Evolutionary conservation across 2,888 invertebrate species (phyloP).

Genomic region (Aleiodes alternator): DNA sequence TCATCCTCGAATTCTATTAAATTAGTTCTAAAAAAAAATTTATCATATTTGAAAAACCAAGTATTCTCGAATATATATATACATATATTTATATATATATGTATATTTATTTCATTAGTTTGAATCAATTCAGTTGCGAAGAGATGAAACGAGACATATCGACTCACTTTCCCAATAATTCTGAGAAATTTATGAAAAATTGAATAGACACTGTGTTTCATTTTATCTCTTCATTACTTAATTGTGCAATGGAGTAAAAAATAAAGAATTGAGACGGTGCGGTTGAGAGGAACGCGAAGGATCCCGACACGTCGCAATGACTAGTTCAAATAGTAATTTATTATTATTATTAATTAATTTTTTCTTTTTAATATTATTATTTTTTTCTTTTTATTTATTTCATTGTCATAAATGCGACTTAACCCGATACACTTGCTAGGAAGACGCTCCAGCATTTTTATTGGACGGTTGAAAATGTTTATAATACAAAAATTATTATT

Average conservation of each 20-base stretch:
- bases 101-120: too few species aligned
- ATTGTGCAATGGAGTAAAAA: conserved; percentile 55
- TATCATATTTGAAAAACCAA: conserved; percentile 34
- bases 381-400: conserved; percentile 16
- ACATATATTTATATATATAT: conserved; percentile 40
- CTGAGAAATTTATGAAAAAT: too few species aligned
- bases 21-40: conserved; percentile 6
- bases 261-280: conserved; percentile 53
- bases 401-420: conserved; percentile 43
- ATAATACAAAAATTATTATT: conserved; percentile 47
- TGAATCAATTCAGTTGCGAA: too few species aligned
- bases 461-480: conserved; percentile 65
- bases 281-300: conserved; percentile 64
- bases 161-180: too few species aligned
- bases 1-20: conserved; percentile 49
- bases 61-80: conserved; percentile 53
- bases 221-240: conserved; percentile 50
- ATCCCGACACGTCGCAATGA: conserved; percentile 67
- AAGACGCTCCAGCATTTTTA: conserved; percentile 62
- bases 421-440: conserved; percentile 53
- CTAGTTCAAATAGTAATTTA: conserved; percentile 66
- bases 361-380: conserved; percentile 47
- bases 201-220: too few species aligned
- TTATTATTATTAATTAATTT: conserved; percentile 12
- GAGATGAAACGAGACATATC: too few species aligned